phyloP scores from a whole-genome alignment of 1,140 invertebrate species.

The Drosophila chauvacae region DNA sequence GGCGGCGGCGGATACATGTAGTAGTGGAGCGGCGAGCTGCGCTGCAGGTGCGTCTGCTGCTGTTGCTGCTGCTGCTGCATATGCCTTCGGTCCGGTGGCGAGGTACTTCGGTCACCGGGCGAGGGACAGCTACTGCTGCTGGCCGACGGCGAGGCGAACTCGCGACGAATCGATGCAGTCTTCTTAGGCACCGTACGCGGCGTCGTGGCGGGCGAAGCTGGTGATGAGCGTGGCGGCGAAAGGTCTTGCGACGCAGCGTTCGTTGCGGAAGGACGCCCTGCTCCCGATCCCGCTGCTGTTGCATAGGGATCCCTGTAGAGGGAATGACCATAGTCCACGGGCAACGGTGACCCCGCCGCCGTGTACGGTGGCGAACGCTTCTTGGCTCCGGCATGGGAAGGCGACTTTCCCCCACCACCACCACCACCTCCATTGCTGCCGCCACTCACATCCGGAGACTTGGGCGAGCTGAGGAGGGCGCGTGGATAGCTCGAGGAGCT shows the following conservation, averaged over 20 bases:
- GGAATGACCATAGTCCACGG: conserved; percentile 66
- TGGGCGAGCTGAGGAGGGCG: conserved; percentile 66
- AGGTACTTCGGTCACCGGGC: conserved; percentile 63
- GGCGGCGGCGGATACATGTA: conserved; percentile 76
- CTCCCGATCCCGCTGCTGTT: conserved; percentile 37
- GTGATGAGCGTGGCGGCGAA: conserved; percentile 65
- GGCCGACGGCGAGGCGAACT: conserved; percentile 81
- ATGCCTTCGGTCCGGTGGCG: conserved; percentile 68
- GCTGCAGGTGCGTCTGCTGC: conserved; percentile 59
- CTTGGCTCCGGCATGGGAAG: conserved; percentile 68
- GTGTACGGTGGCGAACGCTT: conserved; percentile 78
- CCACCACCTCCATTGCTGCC: conserved; percentile 55
- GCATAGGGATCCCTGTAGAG: conserved; percentile 69
- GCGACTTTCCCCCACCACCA: conserved; percentile 65
- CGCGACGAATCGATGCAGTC: conserved; percentile 83
- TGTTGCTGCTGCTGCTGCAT: conserved; percentile 58
- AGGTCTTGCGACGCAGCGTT: conserved; percentile 51
- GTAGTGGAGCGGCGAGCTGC: conserved; percentile 71
- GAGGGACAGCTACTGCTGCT: conserved; percentile 73
- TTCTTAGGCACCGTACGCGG: conserved; percentile 84
- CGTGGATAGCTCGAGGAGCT: conserved; percentile 59
- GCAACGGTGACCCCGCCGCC: conserved; percentile 63
- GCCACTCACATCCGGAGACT: conserved; percentile 70
- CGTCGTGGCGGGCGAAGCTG: conserved; percentile 67
- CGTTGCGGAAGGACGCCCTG: conserved; percentile 28